phyloP scores from a whole-genome alignment of 1,140 invertebrate species.

The Ostrea denselamellosa region DNA sequence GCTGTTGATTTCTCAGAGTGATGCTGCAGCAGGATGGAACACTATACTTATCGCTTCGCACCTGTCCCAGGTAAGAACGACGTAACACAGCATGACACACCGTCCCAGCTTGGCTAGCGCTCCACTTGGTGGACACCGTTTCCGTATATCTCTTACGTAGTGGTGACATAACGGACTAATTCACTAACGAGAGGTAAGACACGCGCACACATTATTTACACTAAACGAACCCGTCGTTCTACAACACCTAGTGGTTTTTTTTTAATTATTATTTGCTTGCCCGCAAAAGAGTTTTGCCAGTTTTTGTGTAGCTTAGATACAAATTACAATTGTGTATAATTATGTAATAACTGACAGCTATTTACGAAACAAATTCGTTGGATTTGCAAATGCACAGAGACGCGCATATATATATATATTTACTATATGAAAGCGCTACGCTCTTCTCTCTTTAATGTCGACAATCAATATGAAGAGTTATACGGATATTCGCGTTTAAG shows the following conservation, averaged over 20 bases:
- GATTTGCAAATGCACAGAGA: background rate
- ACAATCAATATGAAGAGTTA: background rate
- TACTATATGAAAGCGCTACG: background rate
- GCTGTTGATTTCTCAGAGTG: slow-evolving; percentile 23
- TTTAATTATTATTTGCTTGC: background rate
- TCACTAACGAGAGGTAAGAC: background rate
- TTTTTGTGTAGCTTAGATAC: background rate
- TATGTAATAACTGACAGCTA: background rate
- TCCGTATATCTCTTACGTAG: background rate
- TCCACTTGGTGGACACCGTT: background rate
- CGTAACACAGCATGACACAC: background rate
- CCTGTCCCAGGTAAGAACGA: background rate
- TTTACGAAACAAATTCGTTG: slow-evolving; percentile 4
- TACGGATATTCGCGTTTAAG: background rate
- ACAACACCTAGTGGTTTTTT: background rate
- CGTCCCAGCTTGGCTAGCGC: background rate
- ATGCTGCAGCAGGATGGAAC: background rate
- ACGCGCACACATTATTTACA: background rate
- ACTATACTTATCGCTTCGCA: background rate
- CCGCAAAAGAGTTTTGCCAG: background rate
- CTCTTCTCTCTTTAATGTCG: background rate
- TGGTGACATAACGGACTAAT: slow-evolving; percentile 7
- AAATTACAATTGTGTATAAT: background rate
- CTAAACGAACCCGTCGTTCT: no score
- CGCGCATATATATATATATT: slow-evolving; percentile 6